These are phyloP conservation scores for Neocloeon triangulifer DNA, from an alignment of 1,140 invertebrate species.

Conservation along the genomic window DNA sequence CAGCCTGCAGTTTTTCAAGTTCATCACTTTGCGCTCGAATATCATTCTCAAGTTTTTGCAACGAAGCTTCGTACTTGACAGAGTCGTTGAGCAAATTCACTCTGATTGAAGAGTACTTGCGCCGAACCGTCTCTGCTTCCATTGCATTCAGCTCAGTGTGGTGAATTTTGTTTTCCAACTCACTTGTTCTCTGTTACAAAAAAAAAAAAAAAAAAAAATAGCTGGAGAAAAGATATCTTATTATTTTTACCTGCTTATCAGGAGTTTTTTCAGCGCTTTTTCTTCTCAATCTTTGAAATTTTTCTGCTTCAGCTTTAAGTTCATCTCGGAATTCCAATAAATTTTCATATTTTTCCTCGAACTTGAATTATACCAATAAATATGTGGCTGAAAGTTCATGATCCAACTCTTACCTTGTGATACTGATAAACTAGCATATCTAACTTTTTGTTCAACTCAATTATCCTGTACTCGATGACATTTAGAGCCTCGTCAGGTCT, in stretches of 20 bases:
- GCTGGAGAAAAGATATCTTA: too few relatives aligned
- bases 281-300: conserved; percentile 13
- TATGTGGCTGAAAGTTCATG: too few relatives aligned
- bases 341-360: background rate
- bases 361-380: conserved; percentile 2
- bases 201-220: too few relatives aligned
- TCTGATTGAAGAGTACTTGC: conserved; percentile 49
- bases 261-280: too few relatives aligned
- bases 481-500: conserved; percentile 28
- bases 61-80: conserved; percentile 32
- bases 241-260: too few relatives aligned
- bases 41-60: conserved; percentile 37
- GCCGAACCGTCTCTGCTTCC: conserved; percentile 50
- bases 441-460: conserved; percentile 44
- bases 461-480: conserved; percentile 46
- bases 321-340: conserved; percentile 27
- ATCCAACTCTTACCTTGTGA: conserved; percentile 23
- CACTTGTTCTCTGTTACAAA: too few relatives aligned
- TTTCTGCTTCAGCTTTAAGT: conserved; percentile 26
- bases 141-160: conserved; percentile 52
- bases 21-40: conserved; percentile 40
- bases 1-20: conserved; percentile 38
- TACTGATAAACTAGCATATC: conserved; percentile 46
- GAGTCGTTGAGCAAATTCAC: conserved; percentile 41
- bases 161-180: conserved; percentile 51